Evolutionary conservation across 2,888 invertebrate species (phyloP), one percentile per base, ranked within the genome.

Genomic region (Abrostola tripartita): DNA sequence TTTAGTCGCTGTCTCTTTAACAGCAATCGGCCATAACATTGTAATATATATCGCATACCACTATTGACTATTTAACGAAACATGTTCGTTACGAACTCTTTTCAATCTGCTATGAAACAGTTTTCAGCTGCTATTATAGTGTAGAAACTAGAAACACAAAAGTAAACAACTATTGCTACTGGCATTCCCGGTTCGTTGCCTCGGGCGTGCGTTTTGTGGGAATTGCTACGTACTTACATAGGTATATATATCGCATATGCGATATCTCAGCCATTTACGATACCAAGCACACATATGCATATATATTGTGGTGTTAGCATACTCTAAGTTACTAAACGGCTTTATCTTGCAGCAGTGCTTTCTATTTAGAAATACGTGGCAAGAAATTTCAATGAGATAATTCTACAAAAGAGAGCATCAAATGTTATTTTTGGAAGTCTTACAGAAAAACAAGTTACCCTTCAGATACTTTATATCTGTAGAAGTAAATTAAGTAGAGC

Each of bases 161-260:
- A 63, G 61, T 63, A 66, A 71, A 73, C 57, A 74, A 57, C 64
- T 60, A 63, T 60, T 70, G 52, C 57, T 55, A 12, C 52, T 47
- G 37, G 51, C 10, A 52, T 62, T 60, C 57, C 52, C 59, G 47
- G 80, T 77, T 54, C 68, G 66, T 78, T 77, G 78, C 71, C 57
- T 65, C 51, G n/a, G 38, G 62, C 52, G 47, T 44, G 35, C 62
- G 68, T 66, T 71, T 62, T 68, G 74, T 55, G 54, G 40, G 12
- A 66, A 64, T 58, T 37, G 42, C 51, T 61, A 50, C 14, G 37
- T 52, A 52, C 1, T 4, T 59, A 68, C 36, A 9, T 52, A 50
- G n/a, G 36, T 61, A 49, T 11, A 12, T 24, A 37, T 10, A 59
- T 12, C 8, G 36, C 60, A 40, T 52, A 53, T 56, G 50, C 50